phyloP scores from a whole-genome alignment of 2,797 vertebrate species.

The Allobates femoralis region DNA sequence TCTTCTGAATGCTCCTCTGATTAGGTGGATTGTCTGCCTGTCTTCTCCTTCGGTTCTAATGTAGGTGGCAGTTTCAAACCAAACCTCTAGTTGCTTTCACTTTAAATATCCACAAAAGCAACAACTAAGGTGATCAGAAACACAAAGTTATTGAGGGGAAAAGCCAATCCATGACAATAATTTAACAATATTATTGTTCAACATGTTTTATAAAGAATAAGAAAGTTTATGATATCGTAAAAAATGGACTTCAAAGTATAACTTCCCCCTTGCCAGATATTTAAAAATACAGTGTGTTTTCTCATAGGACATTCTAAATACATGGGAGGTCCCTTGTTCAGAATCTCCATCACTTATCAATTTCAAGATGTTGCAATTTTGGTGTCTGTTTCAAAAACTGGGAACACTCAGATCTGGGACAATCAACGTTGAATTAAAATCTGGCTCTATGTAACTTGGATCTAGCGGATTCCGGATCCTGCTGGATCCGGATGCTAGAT shows the following conservation, averaged over 20 bases:
- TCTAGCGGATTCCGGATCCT: too few relatives aligned
- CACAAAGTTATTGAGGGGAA: background rate
- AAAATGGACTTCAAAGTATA: background rate
- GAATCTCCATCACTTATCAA: too few relatives aligned
- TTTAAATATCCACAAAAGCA: slow-evolving; percentile 67
- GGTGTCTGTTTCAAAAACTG: too few relatives aligned
- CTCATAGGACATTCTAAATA: background rate
- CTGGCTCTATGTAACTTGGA: too few relatives aligned
- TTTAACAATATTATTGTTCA: background rate
- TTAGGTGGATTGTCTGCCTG: slow-evolving; percentile 47
- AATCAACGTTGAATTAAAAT: too few relatives aligned
- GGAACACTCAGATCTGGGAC: too few relatives aligned
- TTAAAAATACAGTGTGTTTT: background rate
- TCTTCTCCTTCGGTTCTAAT: background rate
- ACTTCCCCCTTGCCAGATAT: too few relatives aligned
- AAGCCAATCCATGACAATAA: background rate
- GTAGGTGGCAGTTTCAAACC: slow-evolving; percentile 66
- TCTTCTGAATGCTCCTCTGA: slow-evolving; percentile 45
- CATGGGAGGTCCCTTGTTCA: background rate
- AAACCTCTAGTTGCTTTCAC: slow-evolving; percentile 66
- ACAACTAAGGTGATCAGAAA: slow-evolving; percentile 67
- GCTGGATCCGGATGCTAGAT: too few relatives aligned
- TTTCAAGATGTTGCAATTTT: too few relatives aligned
- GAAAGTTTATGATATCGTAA: background rate
- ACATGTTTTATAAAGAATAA: background rate